Conservation (phyloP, 2,113 vertebrate species). For the Redunca redunca region DNA sequence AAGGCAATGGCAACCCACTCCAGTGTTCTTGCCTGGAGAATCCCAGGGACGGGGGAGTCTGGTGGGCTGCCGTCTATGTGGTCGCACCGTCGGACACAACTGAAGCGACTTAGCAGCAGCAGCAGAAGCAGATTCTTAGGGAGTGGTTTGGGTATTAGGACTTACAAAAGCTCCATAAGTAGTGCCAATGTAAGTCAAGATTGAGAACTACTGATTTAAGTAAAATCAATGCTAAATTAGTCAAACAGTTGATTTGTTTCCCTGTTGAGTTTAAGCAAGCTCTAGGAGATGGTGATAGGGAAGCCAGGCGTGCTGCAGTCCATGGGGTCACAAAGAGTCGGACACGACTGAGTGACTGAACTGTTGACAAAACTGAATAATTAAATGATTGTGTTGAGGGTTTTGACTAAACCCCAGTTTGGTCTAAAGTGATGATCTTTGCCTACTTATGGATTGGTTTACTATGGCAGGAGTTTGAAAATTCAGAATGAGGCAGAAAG, state of each 20-base stretch:
- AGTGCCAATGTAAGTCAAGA: background rate
- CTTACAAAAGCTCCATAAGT: background rate
- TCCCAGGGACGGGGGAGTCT: too few species aligned
- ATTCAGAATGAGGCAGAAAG: background rate
- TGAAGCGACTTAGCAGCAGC: too few species aligned
- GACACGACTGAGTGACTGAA: background rate
- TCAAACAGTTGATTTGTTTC: background rate
- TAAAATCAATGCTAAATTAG: background rate
- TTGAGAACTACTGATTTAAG: background rate
- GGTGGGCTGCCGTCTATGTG: too few species aligned
- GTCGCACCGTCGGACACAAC: fast-evolving
- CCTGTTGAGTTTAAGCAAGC: background rate
- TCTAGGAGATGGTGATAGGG: background rate
- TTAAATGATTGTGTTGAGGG: background rate
- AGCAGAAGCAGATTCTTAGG: background rate
- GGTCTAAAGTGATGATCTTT: background rate
- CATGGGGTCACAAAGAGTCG: background rate
- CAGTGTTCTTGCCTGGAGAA: too few species aligned
- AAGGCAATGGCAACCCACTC: too few species aligned
- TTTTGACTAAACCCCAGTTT: background rate
- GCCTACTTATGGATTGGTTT: background rate
- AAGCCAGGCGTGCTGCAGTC: background rate
- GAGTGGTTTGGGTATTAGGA: background rate
- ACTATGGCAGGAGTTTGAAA: background rate
- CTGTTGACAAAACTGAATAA: background rate